Conservation (phyloP, 2,113 vertebrate species). For the Aspiorhynchus laticeps region DNA sequence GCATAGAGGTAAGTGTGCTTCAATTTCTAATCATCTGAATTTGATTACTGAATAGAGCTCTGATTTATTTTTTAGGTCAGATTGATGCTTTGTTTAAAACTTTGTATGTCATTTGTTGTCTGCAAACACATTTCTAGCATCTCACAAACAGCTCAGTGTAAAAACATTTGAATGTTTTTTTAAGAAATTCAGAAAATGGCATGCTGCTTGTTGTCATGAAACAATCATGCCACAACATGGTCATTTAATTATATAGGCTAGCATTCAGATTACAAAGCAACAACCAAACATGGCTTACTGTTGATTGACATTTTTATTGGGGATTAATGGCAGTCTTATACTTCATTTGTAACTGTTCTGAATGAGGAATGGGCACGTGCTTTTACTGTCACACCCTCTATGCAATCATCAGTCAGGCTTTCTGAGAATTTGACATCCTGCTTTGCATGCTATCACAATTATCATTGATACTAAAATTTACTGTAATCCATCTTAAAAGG, state of each 20-base stretch:
- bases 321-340: neutral
- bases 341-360: constrained; percentile 7
- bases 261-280: neutral
- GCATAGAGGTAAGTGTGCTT: constrained; percentile 83
- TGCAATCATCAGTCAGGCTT: neutral
- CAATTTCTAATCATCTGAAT: neutral
- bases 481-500: neutral
- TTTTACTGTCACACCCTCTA: neutral
- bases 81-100: neutral
- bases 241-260: neutral
- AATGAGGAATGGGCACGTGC: neutral
- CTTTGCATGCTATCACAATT: constrained; percentile 13
- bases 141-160: neutral
- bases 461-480: neutral
- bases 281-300: neutral
- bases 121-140: neutral
- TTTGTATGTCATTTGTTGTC: neutral
- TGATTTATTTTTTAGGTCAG: neutral
- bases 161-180: neutral
- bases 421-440: neutral
- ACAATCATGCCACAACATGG: neutral
- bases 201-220: neutral
- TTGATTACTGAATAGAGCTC: neutral
- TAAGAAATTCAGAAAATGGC: neutral
- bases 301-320: neutral